Base-by-base conservation (phyloP, 2,113 vertebrate species). In the Cottus gobio region DNA sequence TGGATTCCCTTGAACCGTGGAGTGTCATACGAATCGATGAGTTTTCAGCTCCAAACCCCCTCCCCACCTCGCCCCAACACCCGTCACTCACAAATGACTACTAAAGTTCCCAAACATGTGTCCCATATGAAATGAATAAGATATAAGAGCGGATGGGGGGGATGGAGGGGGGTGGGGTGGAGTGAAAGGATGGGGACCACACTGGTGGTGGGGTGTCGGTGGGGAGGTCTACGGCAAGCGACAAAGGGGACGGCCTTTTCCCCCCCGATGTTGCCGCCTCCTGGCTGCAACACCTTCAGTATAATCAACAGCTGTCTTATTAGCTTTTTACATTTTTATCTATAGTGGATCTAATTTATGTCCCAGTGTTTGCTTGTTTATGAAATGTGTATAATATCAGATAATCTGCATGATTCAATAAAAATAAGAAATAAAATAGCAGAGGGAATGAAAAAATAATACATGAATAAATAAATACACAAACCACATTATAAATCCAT, bases 281-380 rank as follows among this genome's bases (percentile, higher is more conserved):
- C 77, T 72, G 77, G 71, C 81, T 68, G 70, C 78, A 67, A 85
- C 86, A 86, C 79, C 82, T 74, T 74, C 86, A 86, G 78, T 90
- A 89, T 90, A 92, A 87, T 89, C 86, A 85, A 90, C 87, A 78
- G 84, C 88, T 89, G 85, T 93, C 89, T 92, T 91, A 93, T 89
- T 89, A 90, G 91, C 90, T 91, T 94, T 93, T 94, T 93, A 92
- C 87, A 92, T 93, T 94, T 95, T 92, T 94, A 91, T 88, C 90
- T 85, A 92, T 93, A 93, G 86, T 92, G 83, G 83, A 90, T 89
- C 84, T 87, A 90, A 92, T 91, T 94, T 93, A 93, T 90, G 92
- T 93, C 87, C 87, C 87, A 87, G 90, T 95, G 92, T 93, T 94
- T 93, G 94, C 94, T 91, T 92, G 93, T 94, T 92, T 87, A 93